Base-by-base conservation (phyloP, 1,140 invertebrate genomes). In the Riptortus pedestris region DNA sequence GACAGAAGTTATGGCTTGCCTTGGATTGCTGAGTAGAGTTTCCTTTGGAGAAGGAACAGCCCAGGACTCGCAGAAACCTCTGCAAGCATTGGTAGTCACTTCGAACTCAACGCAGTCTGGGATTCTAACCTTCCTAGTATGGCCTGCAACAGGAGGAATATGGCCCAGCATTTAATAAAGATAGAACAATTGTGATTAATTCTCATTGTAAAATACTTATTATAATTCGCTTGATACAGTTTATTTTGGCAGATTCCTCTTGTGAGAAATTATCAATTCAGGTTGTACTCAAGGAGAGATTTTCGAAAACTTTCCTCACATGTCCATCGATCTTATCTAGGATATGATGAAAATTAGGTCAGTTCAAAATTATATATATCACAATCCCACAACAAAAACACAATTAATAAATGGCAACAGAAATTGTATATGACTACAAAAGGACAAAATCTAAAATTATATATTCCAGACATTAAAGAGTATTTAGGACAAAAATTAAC, bases 1-100 rank as follows among this genome's bases (percentile, higher is more conserved):
- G n/a, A 90, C 79, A 0, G 88, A 91, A 0, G 90, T 91, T 58
- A 93, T 84, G 0, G 85, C 79, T 70, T 88, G 83, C 26, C 81
- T 79, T 2, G 81, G 80, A 67, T 85, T 83, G 24, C 72, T 72
- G 12, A 65, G 31, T 2, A 80, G 66, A 0, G 79, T 79, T 33
- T 83, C 81, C 57, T 80, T 76, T 16, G 84, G 76, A 0, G 85
- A 82, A 67, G 78, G 85, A 69, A 81, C 78, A 0, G 88, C 85
- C 80, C 86, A 91, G 0, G 88, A 91, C 70, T 88, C 84, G 73
- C 91, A 93, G 75, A 82, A 92, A 0, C 90, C 90, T 59, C 88
- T 80, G 71, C 90, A 93, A 1, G 90, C 90, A 74, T 92, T 92
- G 18, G 88, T 91, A 11, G 86, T 90, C 67, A 92, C 85, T 63